phyloP scores from a whole-genome alignment of 2,888 invertebrate species.

The Carabus problematicus region DNA sequence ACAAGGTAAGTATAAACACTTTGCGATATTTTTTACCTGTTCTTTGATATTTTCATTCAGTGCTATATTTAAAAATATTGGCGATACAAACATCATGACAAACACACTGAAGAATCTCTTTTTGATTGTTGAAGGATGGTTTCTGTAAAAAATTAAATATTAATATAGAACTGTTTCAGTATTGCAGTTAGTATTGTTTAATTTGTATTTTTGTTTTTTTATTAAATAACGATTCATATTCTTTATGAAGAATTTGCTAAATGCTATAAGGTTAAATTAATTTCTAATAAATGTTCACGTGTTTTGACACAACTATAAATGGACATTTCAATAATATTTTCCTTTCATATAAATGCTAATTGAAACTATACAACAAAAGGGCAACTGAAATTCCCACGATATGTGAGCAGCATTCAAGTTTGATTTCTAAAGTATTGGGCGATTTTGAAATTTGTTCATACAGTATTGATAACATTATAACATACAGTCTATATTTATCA shows the following conservation, averaged over 20 bases:
- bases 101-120: conserved; percentile 86
- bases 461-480: conserved; percentile 1
- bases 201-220: neutral
- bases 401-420: conserved; percentile 21
- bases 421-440: conserved; percentile 23
- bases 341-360: conserved; percentile 13
- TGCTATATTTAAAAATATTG: conserved; percentile 77
- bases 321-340: conserved; percentile 4
- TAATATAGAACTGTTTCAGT: neutral
- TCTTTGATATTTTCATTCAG: conserved; percentile 68
- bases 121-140: conserved; percentile 88
- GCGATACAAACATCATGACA: conserved; percentile 81
- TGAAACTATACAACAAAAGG: conserved; percentile 10
- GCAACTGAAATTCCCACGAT: conserved; percentile 27
- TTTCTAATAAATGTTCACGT: neutral
- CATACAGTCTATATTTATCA: too few relatives aligned
- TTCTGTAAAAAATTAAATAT: conserved; percentile 66
- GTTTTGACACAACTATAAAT: neutral
- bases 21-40: conserved; percentile 60
- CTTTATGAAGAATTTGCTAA: too few relatives aligned
- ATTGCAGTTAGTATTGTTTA: neutral
- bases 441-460: conserved; percentile 15
- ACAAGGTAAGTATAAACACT: conserved; percentile 1
- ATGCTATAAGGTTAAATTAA: neutral
- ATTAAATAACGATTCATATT: neutral